A percentile compares a stretch with the other conserved stretches of the same genome.
Conservation (phyloP, 2,113 vertebrate species). For the Plestiodon gilberti region DNA sequence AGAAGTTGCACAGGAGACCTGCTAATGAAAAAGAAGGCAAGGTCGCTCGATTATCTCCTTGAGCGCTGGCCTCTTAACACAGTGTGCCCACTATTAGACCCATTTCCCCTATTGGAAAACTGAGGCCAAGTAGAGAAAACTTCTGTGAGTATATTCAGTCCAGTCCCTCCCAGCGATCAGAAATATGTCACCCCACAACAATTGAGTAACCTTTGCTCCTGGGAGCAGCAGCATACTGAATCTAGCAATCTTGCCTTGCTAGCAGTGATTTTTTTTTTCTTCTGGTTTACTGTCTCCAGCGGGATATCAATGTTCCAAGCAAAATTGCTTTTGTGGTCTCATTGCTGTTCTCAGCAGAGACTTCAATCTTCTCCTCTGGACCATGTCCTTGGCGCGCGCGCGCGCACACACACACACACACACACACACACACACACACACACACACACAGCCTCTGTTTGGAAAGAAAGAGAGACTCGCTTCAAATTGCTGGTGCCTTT, state of each 20-base stretch:
- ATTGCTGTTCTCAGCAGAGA: constrained; percentile 43
- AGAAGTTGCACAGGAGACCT: no score
- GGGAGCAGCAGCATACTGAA: background rate
- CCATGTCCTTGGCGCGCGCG: constrained; percentile 50
- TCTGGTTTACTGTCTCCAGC: background rate
- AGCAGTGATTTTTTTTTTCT: background rate
- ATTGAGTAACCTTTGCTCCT: constrained; percentile 3
- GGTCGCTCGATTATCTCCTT: no score
- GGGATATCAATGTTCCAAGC: constrained; percentile 22
- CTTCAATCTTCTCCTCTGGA: constrained; percentile 38
- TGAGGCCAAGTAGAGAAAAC: no score
- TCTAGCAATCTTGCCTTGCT: constrained; percentile 16
- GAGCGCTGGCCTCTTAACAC: no score
- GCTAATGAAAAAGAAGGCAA: no score
- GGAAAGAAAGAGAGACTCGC: background rate
- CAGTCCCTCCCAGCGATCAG: background rate
- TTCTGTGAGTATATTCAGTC: no score
- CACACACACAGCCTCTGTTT: background rate
- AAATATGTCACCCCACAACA: background rate
- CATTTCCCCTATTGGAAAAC: no score
- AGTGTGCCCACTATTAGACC: no score
- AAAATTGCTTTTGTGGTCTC: constrained; percentile 48
- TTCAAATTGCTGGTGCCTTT: background rate
- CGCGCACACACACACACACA: background rate
- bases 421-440: background rate